A percentile compares a stretch with the other conserved stretches of the same genome.
phyloP scores from a whole-genome alignment of 2,888 invertebrate species.

The Diplolepis rosae region DNA sequence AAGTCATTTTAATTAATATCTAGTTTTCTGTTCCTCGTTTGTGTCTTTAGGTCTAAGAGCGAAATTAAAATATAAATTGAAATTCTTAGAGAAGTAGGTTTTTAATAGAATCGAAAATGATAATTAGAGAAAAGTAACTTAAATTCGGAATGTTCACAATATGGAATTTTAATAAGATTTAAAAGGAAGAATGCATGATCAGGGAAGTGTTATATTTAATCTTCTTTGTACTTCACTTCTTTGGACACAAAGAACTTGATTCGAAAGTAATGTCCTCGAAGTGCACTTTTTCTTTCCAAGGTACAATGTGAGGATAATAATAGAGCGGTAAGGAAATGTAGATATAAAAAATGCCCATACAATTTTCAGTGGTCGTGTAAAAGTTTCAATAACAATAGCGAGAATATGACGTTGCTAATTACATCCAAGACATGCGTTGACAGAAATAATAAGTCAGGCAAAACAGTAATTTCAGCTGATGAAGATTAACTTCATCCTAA shows the following conservation, averaged over 20 bases:
- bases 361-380: not conserved
- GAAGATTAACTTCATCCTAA: not conserved
- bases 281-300: not conserved
- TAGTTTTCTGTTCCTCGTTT: no score
- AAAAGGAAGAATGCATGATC: no score
- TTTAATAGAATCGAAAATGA: no score
- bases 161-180: no score
- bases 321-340: not conserved
- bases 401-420: not conserved
- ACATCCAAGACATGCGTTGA: not conserved
- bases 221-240: not conserved
- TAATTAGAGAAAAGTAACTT: no score
- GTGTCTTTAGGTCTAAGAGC: no score
- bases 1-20: no score
- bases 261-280: not conserved
- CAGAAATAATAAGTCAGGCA: conserved; percentile 1
- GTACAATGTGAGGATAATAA: not conserved
- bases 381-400: not conserved
- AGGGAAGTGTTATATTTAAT: not conserved
- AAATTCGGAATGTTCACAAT: no score
- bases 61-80: no score
- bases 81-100: no score
- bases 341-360: not conserved
- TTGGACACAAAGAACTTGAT: not conserved
- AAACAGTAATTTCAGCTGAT: not conserved